Conservation (phyloP, 2,888 invertebrate species). For the Cecidostiba fungosa region DNA sequence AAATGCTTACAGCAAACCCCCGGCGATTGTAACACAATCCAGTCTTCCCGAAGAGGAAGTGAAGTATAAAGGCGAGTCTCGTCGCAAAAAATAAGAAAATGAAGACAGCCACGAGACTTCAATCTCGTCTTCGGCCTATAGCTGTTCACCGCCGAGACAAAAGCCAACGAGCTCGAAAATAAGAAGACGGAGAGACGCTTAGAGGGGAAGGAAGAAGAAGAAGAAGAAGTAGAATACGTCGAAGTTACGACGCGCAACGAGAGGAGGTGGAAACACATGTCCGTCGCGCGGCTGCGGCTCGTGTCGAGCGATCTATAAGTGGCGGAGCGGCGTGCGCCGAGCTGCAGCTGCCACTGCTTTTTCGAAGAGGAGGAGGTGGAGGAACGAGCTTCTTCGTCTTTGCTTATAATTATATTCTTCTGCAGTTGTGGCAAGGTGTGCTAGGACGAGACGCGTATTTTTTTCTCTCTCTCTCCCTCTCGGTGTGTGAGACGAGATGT, state of each 20-base stretch:
- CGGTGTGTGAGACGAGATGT: too few relatives aligned
- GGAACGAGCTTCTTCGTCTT: constrained; percentile 47
- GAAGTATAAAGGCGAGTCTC: neutral
- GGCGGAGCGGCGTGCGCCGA: constrained; percentile 8
- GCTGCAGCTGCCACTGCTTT: constrained; percentile 45
- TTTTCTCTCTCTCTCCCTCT: neutral
- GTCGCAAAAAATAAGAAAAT: neutral
- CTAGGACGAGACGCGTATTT: neutral
- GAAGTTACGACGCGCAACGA: constrained; percentile 27
- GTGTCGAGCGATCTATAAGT: constrained; percentile 56
- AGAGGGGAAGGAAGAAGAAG: neutral
- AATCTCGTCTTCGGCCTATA: neutral
- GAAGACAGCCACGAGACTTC: constrained; percentile 25
- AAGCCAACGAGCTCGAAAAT: neutral
- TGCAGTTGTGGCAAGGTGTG: constrained; percentile 15
- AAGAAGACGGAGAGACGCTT: neutral
- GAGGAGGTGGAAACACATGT: constrained; percentile 73
- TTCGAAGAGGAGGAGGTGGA: constrained; percentile 32
- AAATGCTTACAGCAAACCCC: constrained; percentile 21
- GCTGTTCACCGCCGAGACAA: neutral
- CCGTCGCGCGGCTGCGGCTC: constrained; percentile 62
- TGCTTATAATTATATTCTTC: constrained; percentile 34
- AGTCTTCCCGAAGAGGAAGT: constrained; percentile 29
- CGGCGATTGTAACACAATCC: constrained; percentile 52
- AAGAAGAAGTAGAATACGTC: constrained; percentile 19